Percentiles rank a stretch among this genome's conserved stretches.
phyloP scores from a whole-genome alignment of 2,113 vertebrate species.

The Ptyas mucosa region DNA sequence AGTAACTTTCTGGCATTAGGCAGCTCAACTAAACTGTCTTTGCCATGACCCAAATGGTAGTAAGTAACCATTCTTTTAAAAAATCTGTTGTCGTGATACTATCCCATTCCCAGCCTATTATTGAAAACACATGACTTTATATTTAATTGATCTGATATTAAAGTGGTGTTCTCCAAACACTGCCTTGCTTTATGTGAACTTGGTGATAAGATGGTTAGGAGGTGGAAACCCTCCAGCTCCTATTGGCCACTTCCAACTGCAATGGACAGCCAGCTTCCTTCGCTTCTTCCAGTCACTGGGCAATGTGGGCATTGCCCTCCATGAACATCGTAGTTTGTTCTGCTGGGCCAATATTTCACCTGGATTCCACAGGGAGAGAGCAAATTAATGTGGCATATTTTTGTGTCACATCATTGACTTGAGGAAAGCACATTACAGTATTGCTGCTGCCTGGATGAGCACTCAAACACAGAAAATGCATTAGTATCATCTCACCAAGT shows the following conservation, averaged over 20 bases:
- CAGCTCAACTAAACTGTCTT: not conserved
- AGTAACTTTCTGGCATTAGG: not conserved
- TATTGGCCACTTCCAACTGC: not conserved
- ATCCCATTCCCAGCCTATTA: not conserved
- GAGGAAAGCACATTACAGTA: not conserved
- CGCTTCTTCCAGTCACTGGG: not conserved
- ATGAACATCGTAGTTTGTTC: not conserved
- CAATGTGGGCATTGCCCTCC: not conserved
- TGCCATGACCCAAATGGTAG: not conserved
- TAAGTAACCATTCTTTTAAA: not conserved
- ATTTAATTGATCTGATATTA: not conserved
- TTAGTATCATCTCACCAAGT: not conserved
- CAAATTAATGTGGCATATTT: not conserved
- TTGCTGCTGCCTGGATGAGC: not conserved
- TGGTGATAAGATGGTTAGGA: not conserved
- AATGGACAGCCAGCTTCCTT: not conserved
- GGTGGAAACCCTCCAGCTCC: not conserved
- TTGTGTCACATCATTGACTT: not conserved
- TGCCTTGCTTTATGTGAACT: not conserved
- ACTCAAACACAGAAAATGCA: not conserved
- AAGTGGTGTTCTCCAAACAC: not conserved
- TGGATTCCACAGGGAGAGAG: not conserved
- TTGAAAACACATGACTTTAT: not conserved
- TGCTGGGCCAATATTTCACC: not conserved
- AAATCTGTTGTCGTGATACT: not conserved